phyloP scores from a whole-genome alignment of 2,113 vertebrate genomes.

The Ginglymostoma cirratum region DNA sequence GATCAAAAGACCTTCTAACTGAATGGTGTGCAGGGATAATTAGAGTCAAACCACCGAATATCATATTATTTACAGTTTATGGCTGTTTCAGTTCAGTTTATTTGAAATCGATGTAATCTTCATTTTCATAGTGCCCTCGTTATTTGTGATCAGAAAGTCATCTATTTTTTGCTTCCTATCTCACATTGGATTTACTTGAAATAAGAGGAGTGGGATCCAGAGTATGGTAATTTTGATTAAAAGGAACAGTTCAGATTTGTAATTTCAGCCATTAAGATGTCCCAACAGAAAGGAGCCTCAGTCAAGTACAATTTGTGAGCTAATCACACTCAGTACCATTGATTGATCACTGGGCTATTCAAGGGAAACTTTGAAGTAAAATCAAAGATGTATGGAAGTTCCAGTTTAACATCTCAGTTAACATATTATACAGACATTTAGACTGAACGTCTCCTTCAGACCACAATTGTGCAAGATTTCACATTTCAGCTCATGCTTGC shows the following conservation, averaged over 20 bases:
- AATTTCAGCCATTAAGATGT: neutral
- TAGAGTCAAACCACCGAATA: neutral
- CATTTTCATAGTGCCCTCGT: neutral
- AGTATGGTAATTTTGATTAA: neutral
- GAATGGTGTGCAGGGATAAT: neutral
- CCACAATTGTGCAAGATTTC: neutral
- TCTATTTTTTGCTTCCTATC: neutral
- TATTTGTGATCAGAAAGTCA: neutral
- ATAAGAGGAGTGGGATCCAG: neutral
- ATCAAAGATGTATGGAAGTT: neutral
- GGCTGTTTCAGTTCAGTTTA: neutral
- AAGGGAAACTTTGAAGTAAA: slow-evolving; percentile 7
- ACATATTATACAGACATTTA: neutral
- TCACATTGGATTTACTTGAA: neutral
- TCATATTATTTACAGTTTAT: neutral
- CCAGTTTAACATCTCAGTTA: no score
- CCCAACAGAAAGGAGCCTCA: neutral
- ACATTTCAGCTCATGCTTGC: neutral
- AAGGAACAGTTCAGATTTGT: neutral
- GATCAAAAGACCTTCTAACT: neutral
- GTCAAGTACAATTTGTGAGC: neutral
- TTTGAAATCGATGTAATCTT: neutral
- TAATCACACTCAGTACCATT: neutral
- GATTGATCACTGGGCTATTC: neutral
- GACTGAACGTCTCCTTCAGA: neutral